These are phyloP conservation scores for Meliscaeva auricollis DNA, from an alignment of 2,888 invertebrate genomes.

Conservation along the genomic window DNA sequence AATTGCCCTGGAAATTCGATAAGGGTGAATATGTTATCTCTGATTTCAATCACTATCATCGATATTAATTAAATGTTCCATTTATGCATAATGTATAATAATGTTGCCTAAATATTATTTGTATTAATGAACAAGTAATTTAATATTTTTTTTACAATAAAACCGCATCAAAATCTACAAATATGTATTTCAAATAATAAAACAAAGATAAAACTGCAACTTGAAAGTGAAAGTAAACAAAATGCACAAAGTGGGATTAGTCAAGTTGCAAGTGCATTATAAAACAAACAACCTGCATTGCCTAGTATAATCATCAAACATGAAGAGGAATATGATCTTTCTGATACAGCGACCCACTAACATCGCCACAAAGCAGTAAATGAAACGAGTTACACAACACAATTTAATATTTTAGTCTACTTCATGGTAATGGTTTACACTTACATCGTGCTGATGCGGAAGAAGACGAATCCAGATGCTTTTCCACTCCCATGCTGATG, in stretches of 20 bases:
- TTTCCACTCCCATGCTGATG: slow-evolving; percentile 81
- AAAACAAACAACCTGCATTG: slow-evolving; percentile 62
- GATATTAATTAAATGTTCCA: too few species aligned
- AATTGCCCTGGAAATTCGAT: too few species aligned
- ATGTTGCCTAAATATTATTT: too few species aligned
- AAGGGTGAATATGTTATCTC: too few species aligned
- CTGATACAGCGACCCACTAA: slow-evolving; percentile 74
- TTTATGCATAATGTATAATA: too few species aligned
- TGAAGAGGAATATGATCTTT: slow-evolving; percentile 63
- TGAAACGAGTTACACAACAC: slow-evolving; percentile 64
- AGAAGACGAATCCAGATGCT: slow-evolving; percentile 78
- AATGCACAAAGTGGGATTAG: slow-evolving; percentile 3
- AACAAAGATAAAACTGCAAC: not conserved
- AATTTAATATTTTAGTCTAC: slow-evolving; percentile 30
- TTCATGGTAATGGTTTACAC: slow-evolving; percentile 72
- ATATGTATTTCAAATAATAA: not conserved
- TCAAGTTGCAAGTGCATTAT: slow-evolving; percentile 52
- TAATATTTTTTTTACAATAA: not conserved
- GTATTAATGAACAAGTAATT: too few species aligned
- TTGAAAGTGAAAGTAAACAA: slow-evolving; percentile 54
- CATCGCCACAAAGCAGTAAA: slow-evolving; percentile 61
- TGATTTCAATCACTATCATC: too few species aligned
- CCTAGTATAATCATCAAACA: slow-evolving; percentile 37
- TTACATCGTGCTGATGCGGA: slow-evolving; percentile 80
- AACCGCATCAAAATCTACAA: not conserved